Evolutionary conservation across 2,888 invertebrate genomes (phyloP), one percentile per base, ranked within the genome.

Genomic region (Poecilus cupreus): DNA sequence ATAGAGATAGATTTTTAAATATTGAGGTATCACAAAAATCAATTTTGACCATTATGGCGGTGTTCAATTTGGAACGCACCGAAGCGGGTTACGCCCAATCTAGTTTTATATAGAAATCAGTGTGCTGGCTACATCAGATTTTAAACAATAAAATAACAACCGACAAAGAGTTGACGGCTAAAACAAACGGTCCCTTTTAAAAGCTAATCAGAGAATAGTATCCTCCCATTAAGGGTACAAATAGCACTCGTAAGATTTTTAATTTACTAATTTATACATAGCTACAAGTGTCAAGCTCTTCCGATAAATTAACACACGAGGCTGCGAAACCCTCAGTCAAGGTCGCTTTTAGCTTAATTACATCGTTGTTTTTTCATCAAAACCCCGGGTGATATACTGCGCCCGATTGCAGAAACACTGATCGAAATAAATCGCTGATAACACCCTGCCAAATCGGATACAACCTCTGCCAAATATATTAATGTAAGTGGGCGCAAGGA

Each of bases 261-360:
- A 68, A 68, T 68, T 68, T 68, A 68, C 64, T 68, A 68, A 68
- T 68, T 68, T 68, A 68, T 68, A 68, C 64, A 68, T 37, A 16
- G 64, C 64, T 68, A 68, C 64, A 68, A 68, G 64, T 68, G 64
- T 68, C 32, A 68, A 68, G 32, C 37, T 68, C 16, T 68, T 37
- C 16, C 37, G 64, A 68, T 68, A 68, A 68, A 68, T 32, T 32
- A 32, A 37, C 64, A 68, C 64, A 68, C 64, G 32, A 32, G 26
- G 1, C 6, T 8, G 16, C 51, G 51, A 51, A 51, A 51, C 51
- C 16, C 18, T 51, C 18, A 18, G 51, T 8, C 51, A 51, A 51
- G 51, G 20, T 51, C 51, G 51, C 64, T 68, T 68, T 68, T 68
- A 68, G 64, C 64, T 68, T 68, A 68, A 68, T 68, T 68, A 18